A percentile compares a stretch with the other conserved stretches of the same genome.
phyloP scores from a whole-genome alignment of 2,113 vertebrate species.

The Neodontobutis hainanensis region DNA sequence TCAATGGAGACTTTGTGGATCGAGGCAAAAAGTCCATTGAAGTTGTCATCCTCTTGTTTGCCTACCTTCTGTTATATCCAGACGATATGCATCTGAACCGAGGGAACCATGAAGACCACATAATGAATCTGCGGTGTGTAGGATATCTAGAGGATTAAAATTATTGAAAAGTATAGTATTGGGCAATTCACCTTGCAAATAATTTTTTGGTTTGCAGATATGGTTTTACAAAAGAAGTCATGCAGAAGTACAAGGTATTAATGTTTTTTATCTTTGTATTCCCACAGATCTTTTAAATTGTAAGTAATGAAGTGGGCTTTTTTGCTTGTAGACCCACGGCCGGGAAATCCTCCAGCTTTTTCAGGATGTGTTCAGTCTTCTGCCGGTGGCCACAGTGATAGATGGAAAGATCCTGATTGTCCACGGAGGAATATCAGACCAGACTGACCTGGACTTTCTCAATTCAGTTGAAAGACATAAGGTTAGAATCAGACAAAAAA shows the following conservation, averaged over 20 bases:
- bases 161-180: too few relatives aligned
- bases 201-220: conserved; percentile 81
- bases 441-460: conserved; percentile 89
- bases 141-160: neutral
- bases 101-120: conserved; percentile 96
- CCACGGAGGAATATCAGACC: conserved; percentile 93
- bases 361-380: conserved; percentile 90
- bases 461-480: conserved; percentile 85
- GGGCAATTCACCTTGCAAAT: neutral
- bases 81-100: conserved; percentile 92
- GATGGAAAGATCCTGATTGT: conserved; percentile 91
- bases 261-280: neutral
- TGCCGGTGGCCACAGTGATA: conserved; percentile 91
- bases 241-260: conserved; percentile 92
- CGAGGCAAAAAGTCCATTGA: conserved; percentile 92
- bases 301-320: neutral
- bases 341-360: conserved; percentile 85
- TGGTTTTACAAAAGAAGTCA: conserved; percentile 94
- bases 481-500: conserved; percentile 74
- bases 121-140: conserved; percentile 92
- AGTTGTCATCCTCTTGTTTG: conserved; percentile 88
- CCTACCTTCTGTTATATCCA: conserved; percentile 91
- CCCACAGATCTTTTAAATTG: neutral
- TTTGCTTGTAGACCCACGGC: conserved; percentile 79
- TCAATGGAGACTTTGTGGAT: conserved; percentile 98